phyloP scores from a whole-genome alignment of 2,113 vertebrate species.

The Eurypyga helias region DNA sequence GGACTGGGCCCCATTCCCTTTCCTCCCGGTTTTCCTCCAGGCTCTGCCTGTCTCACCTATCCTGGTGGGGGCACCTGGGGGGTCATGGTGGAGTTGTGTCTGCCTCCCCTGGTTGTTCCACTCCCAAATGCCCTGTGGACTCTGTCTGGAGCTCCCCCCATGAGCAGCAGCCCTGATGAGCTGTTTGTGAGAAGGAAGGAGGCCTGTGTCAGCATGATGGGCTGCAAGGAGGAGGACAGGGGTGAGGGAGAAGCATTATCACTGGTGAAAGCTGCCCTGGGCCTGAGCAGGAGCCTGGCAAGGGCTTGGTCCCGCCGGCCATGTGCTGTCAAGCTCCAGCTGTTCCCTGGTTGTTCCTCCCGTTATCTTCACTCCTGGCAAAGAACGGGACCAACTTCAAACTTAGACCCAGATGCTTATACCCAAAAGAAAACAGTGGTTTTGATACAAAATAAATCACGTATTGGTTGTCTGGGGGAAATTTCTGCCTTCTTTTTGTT shows the following conservation, averaged over 20 bases:
- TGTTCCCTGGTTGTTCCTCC: not conserved
- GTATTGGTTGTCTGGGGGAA: not conserved
- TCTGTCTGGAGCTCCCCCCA: not conserved
- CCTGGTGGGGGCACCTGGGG: accelerated
- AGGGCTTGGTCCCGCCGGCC: not conserved
- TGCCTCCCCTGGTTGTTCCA: not conserved
- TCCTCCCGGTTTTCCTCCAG: not conserved
- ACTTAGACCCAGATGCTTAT: not conserved
- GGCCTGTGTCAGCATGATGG: not conserved
- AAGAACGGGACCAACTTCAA: not conserved
- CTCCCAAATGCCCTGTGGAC: not conserved
- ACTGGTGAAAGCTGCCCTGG: not conserved
- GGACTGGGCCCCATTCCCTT: not conserved
- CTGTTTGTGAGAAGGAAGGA: not conserved
- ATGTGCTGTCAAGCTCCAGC: not conserved
- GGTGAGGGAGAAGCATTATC: not conserved
- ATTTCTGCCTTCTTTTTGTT: not conserved
- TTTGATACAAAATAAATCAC: not conserved
- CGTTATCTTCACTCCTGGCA: not conserved
- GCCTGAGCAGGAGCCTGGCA: not conserved
- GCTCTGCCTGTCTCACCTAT: not conserved
- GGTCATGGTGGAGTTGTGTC: not conserved
- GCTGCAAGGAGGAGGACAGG: not conserved
- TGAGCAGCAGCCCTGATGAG: not conserved
- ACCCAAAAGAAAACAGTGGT: not conserved